A percentile compares a stretch with the other conserved stretches of the same genome.
Conservation (phyloP, 2,113 vertebrate genomes). For the Xenopus laevis region DNA sequence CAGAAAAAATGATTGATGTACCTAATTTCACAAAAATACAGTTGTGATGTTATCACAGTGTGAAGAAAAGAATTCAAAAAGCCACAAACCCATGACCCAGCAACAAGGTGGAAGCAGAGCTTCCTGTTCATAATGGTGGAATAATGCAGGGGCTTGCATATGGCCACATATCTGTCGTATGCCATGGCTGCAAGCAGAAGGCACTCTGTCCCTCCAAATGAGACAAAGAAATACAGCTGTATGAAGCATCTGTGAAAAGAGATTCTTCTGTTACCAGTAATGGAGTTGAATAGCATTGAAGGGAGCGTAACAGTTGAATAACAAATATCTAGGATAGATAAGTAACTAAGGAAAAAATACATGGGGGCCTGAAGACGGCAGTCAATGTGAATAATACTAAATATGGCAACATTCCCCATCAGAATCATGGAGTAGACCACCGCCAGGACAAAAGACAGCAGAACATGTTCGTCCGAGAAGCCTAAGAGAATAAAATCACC, state of each 20-base stretch:
- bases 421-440: constrained; percentile 17
- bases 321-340: constrained; percentile 51
- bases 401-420: constrained; percentile 5
- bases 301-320: constrained; percentile 52
- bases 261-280: constrained; percentile 46
- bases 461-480: background rate
- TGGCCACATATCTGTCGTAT: constrained; percentile 50
- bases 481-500: constrained; percentile 20
- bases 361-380: constrained; percentile 47
- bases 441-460: background rate
- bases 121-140: constrained; percentile 3
- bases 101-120: constrained; percentile 12
- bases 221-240: constrained; percentile 51
- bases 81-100: background rate
- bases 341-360: constrained; percentile 51
- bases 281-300: constrained; percentile 43
- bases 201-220: constrained; percentile 43
- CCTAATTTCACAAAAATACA: constrained; percentile 9
- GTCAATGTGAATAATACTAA: constrained; percentile 28
- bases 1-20: constrained; percentile 23
- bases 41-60: constrained; percentile 11
- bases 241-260: constrained; percentile 44
- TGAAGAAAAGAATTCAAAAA: constrained; percentile 15
- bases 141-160: constrained; percentile 48
- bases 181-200: constrained; percentile 54